Evolutionary conservation across 1,140 invertebrate species (phyloP), one percentile per base, ranked within the genome.

Genomic region (Pseudomyrmex gracilis): DNA sequence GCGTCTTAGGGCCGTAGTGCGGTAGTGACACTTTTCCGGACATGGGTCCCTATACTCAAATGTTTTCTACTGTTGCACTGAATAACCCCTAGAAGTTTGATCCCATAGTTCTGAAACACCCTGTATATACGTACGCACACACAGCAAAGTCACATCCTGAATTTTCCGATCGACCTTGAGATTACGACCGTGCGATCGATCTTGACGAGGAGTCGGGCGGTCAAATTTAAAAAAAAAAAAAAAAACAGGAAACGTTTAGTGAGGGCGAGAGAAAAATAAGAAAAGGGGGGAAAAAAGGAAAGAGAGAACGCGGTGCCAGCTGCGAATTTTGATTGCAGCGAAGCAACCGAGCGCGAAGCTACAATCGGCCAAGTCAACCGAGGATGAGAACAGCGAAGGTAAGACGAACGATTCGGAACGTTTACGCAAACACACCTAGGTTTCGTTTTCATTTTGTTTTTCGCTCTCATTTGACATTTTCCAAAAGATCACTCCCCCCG

Each of bases 381-480:
- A 94, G 93, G 94, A 94, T 93, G 94, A 94, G 57, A 94, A 93
- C 89, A 93, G 85, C 90, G 94, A 94, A 94, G 94, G 94, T 94
- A 94, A 94, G 94, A 93, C 61, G 82, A 89, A 91, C 86, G 88
- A 74, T 83, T 71, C 84, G 85, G 89, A 88, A 91, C 86, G 49
- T 13, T 13, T 12, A 80, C 82, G 80, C 82, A 89, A 89, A 82
- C 43, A 82, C 43, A 61, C 87, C 67, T 71, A 86, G 63, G 64
- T 89, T 86, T 58, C 22, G 9, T 85, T 87, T 85, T 78, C 64
- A 49, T 58, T 85, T 87, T 87, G 53, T 89, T 60, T 34, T 83
- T 89, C 74, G 73, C 64, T 88, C 64, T 88, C 58, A 67, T 58
- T 83, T 70, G 47, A 55, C 45, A 74, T 49, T 34, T 34, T 9